Base-by-base conservation (phyloP, 2,888 invertebrate species). In the Rhagonycha fulva region DNA sequence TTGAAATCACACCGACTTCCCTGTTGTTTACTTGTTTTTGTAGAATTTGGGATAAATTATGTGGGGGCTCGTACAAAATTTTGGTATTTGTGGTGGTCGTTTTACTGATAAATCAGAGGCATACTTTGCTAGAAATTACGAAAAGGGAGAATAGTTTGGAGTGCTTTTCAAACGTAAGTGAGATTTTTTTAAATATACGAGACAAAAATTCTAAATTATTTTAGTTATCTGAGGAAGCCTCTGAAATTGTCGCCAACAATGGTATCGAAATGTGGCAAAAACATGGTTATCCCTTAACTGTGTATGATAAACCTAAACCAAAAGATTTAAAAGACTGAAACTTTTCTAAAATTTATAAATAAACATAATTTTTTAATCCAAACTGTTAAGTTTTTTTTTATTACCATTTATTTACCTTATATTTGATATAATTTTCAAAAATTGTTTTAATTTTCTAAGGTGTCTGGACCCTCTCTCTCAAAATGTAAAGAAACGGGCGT, bases 11-110 rank as follows among this genome's bases (percentile, higher is more conserved):
- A 47, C n/a, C 7, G 19, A 4, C n/a, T 24, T 19, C 62, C 24
- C 23, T 32, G 30, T 24, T 32, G 30, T 30, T n/a, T 24, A 12
- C 10, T 68, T 68, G 4, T 68, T 28, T 24, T 68, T 10, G 7
- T 7, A 96, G 96, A 85, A 93, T 97, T 79, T 96, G 96, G 95
- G 96, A 97, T 86, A 96, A 96, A 88, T 89, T 97, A 32, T 93
- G 95, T 84, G 95, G 95, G 62, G 96, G 96, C 3, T 96, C 96
- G 0, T 93, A 92, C 61, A 94, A 94, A 88, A 94, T 96, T 82
- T 89, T 97, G 67, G 91, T 94, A 0, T 96, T 93, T 86, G 93
- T 95, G 3, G 93, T 94, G 66, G 91, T 95, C 14, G 93, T 94
- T 82, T 88, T 95, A 70, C 88, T 96, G 7, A 92, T 93, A 68